Conservation (phyloP, 92 coral and sea anemone genomes). For the Heliopora coerulea region DNA sequence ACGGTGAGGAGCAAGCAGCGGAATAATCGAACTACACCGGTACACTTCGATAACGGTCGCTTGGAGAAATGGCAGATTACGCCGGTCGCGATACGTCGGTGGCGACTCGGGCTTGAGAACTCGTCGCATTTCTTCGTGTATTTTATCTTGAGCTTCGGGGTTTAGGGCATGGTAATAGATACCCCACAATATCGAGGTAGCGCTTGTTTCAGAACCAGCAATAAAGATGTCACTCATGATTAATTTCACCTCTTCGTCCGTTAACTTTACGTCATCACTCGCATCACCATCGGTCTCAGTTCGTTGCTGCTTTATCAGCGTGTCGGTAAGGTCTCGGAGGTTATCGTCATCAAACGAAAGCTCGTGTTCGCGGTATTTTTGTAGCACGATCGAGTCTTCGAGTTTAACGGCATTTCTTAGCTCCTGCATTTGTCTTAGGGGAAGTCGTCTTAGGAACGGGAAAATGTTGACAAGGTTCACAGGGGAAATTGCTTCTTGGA, state of each 20-base stretch:
- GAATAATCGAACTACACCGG: slow-evolving; percentile 52
- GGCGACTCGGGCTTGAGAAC: slow-evolving; percentile 41
- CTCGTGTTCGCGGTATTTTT: slow-evolving; percentile 52
- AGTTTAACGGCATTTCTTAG: slow-evolving; percentile 28
- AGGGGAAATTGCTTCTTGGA: slow-evolving; percentile 46
- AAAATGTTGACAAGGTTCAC: slow-evolving; percentile 58
- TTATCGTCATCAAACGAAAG: slow-evolving; percentile 50
- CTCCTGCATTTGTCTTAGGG: slow-evolving; percentile 24
- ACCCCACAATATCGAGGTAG: slow-evolving; percentile 52
- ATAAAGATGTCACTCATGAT: slow-evolving; percentile 49
- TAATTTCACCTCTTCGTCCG: slow-evolving; percentile 12
- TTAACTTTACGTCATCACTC: slow-evolving; percentile 7
- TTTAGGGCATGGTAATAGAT: slow-evolving; percentile 41
- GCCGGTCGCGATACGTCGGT: slow-evolving; percentile 51
- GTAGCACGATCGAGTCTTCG: slow-evolving; percentile 44
- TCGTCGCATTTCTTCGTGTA: slow-evolving; percentile 50
- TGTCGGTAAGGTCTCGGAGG: slow-evolving; percentile 67
- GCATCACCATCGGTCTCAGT: not conserved
- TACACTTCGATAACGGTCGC: slow-evolving; percentile 68
- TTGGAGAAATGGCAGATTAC: slow-evolving; percentile 56
- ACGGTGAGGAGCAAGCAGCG: slow-evolving; percentile 62
- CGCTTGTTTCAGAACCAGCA: slow-evolving; percentile 63
- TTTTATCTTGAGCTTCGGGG: slow-evolving; percentile 52
- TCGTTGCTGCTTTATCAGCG: slow-evolving; percentile 48
- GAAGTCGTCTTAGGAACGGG: slow-evolving; percentile 56